These are phyloP conservation scores for Orthonevra nobilis DNA, from an alignment of 2,888 invertebrate species.

Conservation along the genomic window DNA sequence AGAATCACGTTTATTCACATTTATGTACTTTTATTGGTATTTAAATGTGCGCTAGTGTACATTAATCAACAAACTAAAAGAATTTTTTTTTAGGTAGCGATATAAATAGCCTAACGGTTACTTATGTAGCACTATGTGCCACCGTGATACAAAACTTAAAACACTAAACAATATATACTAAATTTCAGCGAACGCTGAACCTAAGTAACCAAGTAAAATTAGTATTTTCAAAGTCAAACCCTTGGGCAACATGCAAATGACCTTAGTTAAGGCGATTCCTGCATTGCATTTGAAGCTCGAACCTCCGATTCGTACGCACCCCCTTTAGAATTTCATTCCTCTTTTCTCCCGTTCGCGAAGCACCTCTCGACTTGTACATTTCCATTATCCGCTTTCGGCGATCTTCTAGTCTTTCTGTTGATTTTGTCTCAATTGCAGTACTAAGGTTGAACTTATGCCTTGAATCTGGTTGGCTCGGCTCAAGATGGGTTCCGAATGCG, in stretches of 20 bases:
- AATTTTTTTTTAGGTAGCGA: too few species aligned
- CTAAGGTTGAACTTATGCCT: conserved; percentile 32
- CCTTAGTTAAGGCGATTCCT: conserved; percentile 78
- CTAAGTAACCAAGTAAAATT: background rate
- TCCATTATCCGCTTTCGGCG: conserved; percentile 76
- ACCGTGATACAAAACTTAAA: background rate
- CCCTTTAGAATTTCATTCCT: conserved; percentile 81
- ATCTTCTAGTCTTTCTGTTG: conserved; percentile 72
- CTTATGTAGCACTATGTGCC: background rate
- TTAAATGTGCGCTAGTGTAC: background rate
- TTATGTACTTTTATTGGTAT: conserved; percentile 5
- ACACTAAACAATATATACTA: background rate
- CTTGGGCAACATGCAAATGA: background rate
- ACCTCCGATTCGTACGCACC: conserved; percentile 86
- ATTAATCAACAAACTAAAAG: conserved; percentile 1
- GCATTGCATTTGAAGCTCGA: conserved; percentile 87
- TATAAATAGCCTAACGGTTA: too few species aligned
- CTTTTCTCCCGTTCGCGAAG: conserved; percentile 48
- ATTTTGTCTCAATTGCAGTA: conserved; percentile 12
- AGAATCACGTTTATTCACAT: too few species aligned
- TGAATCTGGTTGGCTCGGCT: conserved; percentile 11
- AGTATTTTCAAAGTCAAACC: background rate
- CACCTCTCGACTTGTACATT: conserved; percentile 75
- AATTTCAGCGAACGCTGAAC: background rate
- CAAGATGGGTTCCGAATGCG: background rate